Evolutionary conservation across 2,888 invertebrate genomes (phyloP).

Genomic region (Pherbina coryleti): DNA sequence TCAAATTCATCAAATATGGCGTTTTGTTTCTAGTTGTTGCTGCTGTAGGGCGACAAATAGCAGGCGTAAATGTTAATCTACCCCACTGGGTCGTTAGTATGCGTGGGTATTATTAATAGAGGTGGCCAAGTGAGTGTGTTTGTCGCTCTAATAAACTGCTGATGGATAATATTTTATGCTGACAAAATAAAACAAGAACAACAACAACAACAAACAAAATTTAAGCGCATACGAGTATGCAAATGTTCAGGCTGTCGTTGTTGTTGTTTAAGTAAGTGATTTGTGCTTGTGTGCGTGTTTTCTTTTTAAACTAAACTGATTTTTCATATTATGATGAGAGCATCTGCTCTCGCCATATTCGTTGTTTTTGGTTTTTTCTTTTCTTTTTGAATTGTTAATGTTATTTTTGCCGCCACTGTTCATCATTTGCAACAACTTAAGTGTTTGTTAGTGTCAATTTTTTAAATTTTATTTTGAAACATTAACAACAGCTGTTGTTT

Average conservation of each 20-base stretch:
- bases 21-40: not conserved
- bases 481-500: too few relatives aligned
- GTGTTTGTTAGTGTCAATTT: too few relatives aligned
- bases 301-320: not conserved
- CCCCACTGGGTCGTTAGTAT: not conserved
- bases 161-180: not conserved
- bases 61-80: not conserved
- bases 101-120: not conserved
- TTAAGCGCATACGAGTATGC: not conserved
- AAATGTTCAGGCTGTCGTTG: not conserved
- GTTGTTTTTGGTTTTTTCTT: not conserved
- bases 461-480: too few relatives aligned
- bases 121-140: not conserved
- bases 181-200: not conserved
- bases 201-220: not conserved
- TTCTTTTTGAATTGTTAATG: too few relatives aligned
- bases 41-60: too few relatives aligned
- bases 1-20: not conserved
- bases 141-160: not conserved
- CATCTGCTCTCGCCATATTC: not conserved
- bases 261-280: too few relatives aligned
- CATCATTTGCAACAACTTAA: too few relatives aligned
- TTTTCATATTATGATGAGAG: not conserved
- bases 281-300: not conserved
- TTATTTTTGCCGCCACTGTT: too few relatives aligned